These are phyloP conservation scores for Dipodomys ordii DNA, from an alignment of 2,113 vertebrate genomes.

Conservation along the genomic window DNA sequence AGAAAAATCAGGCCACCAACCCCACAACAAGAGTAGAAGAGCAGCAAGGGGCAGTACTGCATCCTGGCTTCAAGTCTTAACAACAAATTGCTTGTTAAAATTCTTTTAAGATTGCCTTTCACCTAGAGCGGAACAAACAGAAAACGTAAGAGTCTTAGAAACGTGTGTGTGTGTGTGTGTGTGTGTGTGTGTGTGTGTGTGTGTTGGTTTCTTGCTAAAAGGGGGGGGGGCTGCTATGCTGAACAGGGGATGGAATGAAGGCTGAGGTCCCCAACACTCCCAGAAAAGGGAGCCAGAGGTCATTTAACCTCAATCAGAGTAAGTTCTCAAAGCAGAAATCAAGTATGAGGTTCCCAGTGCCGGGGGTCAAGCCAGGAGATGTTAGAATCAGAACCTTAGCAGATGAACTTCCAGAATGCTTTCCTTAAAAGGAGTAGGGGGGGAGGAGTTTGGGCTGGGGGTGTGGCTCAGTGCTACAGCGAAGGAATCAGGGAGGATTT, in stretches of 20 bases:
- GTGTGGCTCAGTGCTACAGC: not conserved
- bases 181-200: no score
- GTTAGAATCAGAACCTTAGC: not conserved
- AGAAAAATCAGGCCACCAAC: slow-evolving; percentile 55
- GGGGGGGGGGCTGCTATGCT: not conserved
- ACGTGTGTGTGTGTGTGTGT: no score
- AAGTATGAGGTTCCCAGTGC: not conserved
- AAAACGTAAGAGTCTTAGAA: not conserved
- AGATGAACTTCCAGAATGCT: not conserved
- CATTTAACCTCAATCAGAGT: not conserved
- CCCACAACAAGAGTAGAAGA: not conserved
- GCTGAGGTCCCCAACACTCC: accelerated
- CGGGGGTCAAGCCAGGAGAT: accelerated
- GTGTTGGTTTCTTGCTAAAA: not conserved
- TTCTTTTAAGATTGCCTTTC: not conserved
- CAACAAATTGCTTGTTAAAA: slow-evolving; percentile 19
- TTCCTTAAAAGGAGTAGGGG: not conserved
- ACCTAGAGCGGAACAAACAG: not conserved
- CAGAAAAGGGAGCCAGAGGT: not conserved
- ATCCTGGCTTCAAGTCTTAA: not conserved
- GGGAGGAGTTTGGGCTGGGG: not conserved
- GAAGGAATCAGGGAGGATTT: not conserved
- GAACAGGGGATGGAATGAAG: not conserved
- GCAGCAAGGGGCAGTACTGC: accelerated
- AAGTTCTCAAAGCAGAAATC: not conserved